Evolutionary conservation across 2,888 invertebrate species (phyloP), one percentile per base, ranked within the genome.

Genomic region (Drosophila crucigera): DNA sequence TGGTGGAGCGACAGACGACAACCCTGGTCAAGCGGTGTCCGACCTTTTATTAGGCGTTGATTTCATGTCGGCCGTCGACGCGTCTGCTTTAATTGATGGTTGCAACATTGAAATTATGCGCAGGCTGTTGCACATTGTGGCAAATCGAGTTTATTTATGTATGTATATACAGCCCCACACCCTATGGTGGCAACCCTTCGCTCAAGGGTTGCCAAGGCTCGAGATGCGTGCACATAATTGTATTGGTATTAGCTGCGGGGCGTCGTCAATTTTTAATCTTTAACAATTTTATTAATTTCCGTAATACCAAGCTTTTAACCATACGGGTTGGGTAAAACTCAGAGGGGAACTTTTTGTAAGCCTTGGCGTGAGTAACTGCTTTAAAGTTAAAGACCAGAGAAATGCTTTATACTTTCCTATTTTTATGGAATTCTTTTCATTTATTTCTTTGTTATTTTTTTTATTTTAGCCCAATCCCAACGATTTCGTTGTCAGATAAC

Each of bases 71-170:
- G 41, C 43, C 49, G 16, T 47, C 56, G 11, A 28, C 33, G 39
- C 49, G n/a, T 50, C 70, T 30, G 58, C 83, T 84, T 84, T 82
- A 84, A 84, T 71, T 90, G 76, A 67, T 78, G 75, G 65, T 70
- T 86, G 59, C 47, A 56, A 56, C 70, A 70, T 76, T 68, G 70
- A 80, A 89, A 86, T 88, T 88, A 76, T 82, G 69, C 68, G 30
- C 64, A 65, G 50, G 47, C 73, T 71, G 77, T 81, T 84, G 84
- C 86, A 82, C 70, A 83, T 80, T 80, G 80, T 63, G 71, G 67
- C 50, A 64, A 59, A 39, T 43, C 22, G 49, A 53, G 33, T 61
- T 62, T 62, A 67, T 60, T 55, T 73, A 25, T 28, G 53, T 73
- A 25, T 28, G 52, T n/a, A 35, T 2, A 11, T 3, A 37, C 5